These are phyloP conservation scores for Agelastica alni DNA, from an alignment of 2,888 invertebrate genomes.

Conservation along the genomic window DNA sequence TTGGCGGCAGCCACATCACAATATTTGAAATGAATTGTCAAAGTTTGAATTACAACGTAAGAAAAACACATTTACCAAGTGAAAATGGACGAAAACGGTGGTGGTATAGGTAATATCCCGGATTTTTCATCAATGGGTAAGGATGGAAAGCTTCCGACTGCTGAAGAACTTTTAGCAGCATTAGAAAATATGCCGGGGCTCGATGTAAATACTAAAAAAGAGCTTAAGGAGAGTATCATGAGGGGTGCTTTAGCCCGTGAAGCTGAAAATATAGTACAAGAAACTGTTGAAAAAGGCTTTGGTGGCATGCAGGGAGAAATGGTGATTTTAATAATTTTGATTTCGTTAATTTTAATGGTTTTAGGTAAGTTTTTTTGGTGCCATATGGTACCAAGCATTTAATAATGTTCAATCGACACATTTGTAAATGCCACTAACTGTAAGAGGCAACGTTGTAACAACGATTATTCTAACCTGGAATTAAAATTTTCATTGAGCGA, in stretches of 20 bases:
- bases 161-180: constrained; percentile 63
- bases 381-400: background rate
- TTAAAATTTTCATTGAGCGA: too few relatives aligned
- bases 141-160: constrained; percentile 56
- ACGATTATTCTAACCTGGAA: too few relatives aligned
- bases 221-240: constrained; percentile 56
- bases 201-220: constrained; percentile 66
- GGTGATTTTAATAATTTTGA: constrained; percentile 25
- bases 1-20: constrained; percentile 15
- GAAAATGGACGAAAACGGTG: constrained; percentile 15
- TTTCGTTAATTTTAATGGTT: constrained; percentile 30
- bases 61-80: background rate
- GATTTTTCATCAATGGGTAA: constrained; percentile 7
- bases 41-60: background rate
- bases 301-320: constrained; percentile 14
- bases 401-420: too few relatives aligned
- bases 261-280: constrained; percentile 42
- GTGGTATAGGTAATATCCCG: constrained; percentile 2
- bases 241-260: constrained; percentile 11
- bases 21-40: constrained; percentile 6
- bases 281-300: constrained; percentile 1
- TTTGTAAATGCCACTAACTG: too few relatives aligned
- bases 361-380: constrained; percentile 24
- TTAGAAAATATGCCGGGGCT: constrained; percentile 63
- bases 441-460: too few relatives aligned